A percentile compares a stretch with the other conserved stretches of the same genome.
phyloP scores from a whole-genome alignment of 2,888 invertebrate genomes.

The Sinohyriopsis cumingii region DNA sequence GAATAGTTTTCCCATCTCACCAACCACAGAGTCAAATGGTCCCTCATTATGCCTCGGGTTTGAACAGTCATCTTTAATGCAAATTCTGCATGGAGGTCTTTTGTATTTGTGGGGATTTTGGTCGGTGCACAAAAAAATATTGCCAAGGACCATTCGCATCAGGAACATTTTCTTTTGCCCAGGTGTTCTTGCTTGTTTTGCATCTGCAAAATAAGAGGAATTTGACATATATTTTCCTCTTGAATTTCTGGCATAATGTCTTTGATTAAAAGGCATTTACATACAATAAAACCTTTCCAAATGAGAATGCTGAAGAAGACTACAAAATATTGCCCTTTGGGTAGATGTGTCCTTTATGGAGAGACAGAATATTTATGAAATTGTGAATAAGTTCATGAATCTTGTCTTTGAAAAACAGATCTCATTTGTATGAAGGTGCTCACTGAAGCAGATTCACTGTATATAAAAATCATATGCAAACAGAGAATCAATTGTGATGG shows the following conservation, averaged over 20 bases:
- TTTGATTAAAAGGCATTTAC: background rate
- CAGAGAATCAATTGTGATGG: too few species aligned
- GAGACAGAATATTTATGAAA: too few species aligned
- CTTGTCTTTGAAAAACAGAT: too few species aligned
- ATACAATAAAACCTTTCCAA: too few species aligned
- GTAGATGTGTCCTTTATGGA: too few species aligned
- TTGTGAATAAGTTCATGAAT: too few species aligned
- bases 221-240: background rate
- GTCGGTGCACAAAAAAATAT: constrained; percentile 29
- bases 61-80: constrained; percentile 29
- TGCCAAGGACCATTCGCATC: constrained; percentile 42
- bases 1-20: constrained; percentile 38
- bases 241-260: background rate
- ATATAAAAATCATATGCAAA: too few species aligned
- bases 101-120: constrained; percentile 35
- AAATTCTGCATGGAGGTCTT: constrained; percentile 38
- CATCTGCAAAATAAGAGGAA: constrained; percentile 29
- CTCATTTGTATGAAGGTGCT: too few species aligned
- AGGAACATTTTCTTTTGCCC: too few species aligned
- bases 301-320: too few species aligned
- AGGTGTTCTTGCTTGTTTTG: constrained; percentile 19
- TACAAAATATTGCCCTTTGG: too few species aligned
- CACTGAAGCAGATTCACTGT: too few species aligned
- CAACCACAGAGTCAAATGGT: constrained; percentile 44
- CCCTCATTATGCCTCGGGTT: constrained; percentile 7